phyloP scores from a whole-genome alignment of 2,888 invertebrate genomes.

The Elegia similella region DNA sequence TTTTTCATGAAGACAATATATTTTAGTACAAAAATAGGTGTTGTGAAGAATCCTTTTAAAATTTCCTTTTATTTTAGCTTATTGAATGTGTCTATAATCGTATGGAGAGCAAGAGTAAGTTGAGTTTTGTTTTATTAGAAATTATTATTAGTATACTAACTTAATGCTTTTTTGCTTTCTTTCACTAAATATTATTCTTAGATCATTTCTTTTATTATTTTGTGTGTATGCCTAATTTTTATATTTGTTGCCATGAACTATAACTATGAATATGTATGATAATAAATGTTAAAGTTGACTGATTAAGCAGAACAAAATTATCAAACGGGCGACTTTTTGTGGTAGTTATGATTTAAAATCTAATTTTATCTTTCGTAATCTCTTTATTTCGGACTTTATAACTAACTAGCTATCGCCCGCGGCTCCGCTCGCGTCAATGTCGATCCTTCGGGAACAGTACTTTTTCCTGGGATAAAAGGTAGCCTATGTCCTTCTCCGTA shows the following conservation, averaged over 20 bases:
- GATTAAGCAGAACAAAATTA: no score
- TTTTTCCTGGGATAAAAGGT: no score
- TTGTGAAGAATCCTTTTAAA: neutral
- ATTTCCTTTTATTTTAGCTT: slow-evolving; percentile 20
- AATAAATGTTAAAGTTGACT: no score
- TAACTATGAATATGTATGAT: no score
- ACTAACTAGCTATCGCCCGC: no score
- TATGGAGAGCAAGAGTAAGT: slow-evolving; percentile 24
- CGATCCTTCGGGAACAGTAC: no score
- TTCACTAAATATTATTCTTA: neutral
- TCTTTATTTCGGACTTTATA: no score
- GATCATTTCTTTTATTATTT: neutral
- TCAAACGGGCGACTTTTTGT: no score
- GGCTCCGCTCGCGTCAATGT: no score
- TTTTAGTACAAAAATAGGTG: slow-evolving; percentile 8
- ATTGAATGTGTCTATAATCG: slow-evolving; percentile 16
- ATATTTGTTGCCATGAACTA: neutral
- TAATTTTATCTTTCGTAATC: no score
- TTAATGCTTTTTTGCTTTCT: slow-evolving; percentile 11
- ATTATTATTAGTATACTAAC: neutral
- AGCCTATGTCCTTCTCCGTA: no score
- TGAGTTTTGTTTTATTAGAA: slow-evolving; percentile 13
- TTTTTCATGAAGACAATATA: slow-evolving; percentile 13
- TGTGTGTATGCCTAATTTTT: neutral
- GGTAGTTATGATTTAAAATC: no score